A percentile compares a stretch with the other conserved stretches of the same genome.
Conservation (phyloP, 2,797 vertebrate species). For the Kryptolebias ocellatus region DNA sequence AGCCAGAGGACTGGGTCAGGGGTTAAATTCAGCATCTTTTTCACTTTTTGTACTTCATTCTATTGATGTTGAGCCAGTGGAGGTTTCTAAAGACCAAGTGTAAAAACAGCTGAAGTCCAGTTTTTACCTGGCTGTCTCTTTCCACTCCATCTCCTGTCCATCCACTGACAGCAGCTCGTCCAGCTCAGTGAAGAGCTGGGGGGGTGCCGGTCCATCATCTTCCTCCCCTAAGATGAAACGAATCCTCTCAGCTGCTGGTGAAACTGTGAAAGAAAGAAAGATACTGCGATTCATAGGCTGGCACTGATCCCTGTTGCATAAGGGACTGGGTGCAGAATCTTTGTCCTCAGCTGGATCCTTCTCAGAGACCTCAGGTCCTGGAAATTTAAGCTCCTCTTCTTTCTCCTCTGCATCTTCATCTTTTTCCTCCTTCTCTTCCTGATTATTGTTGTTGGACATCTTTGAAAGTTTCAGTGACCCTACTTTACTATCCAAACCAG, state of each 20-base stretch:
- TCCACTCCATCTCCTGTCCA: constrained; percentile 99
- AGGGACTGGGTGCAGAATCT: constrained; percentile 48
- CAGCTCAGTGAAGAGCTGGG: constrained; percentile 97
- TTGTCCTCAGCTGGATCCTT: constrained; percentile 78
- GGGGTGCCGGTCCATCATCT: constrained; percentile 92
- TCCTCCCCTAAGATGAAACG: constrained; percentile 98
- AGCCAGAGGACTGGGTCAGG: too few relatives aligned
- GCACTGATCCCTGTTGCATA: constrained; percentile 69
- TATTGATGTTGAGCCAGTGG: background rate
- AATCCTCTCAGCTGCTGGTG: constrained; percentile 94
- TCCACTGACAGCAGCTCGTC: constrained; percentile 95
- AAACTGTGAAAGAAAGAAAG: constrained; percentile 93
- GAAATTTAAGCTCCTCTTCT: constrained; percentile 69
- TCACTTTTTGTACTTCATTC: too few relatives aligned
- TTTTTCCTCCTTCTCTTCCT: constrained; percentile 61
- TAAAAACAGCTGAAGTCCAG: background rate
- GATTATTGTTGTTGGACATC: constrained; percentile 81
- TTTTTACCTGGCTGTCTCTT: constrained; percentile 95
- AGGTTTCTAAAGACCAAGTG: background rate
- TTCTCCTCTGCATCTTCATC: constrained; percentile 57
- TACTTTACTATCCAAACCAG: constrained; percentile 31
- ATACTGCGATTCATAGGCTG: constrained; percentile 89
- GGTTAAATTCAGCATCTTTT: too few relatives aligned
- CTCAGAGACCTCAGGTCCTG: constrained; percentile 64
- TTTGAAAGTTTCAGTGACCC: constrained; percentile 38